These are phyloP conservation scores for Drosophila phalerata DNA, from an alignment of 2,888 invertebrate species.

Conservation along the genomic window DNA sequence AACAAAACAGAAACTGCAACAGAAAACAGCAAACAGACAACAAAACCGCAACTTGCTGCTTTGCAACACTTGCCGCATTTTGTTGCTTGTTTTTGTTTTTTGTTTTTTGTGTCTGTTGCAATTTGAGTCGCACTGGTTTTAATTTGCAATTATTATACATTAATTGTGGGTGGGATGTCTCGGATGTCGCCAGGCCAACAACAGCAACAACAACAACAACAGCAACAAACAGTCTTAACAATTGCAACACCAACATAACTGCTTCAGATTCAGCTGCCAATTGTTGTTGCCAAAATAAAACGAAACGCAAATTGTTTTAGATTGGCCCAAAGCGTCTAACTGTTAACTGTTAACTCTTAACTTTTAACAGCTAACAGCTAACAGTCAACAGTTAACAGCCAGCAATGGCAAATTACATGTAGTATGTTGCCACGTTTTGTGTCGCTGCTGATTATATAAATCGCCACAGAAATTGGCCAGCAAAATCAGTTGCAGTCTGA, in stretches of 20 bases:
- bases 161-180: conserved; percentile 77
- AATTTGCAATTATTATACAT: conserved; percentile 79
- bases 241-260: conserved; percentile 45
- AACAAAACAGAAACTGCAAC: conserved; percentile 12
- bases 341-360: background rate
- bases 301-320: conserved; percentile 77
- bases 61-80: conserved; percentile 69
- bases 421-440: conserved; percentile 76
- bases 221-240: conserved; percentile 37
- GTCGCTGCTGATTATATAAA: conserved; percentile 79
- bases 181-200: conserved; percentile 55
- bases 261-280: conserved; percentile 19
- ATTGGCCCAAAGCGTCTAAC: conserved; percentile 60
- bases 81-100: background rate
- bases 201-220: background rate
- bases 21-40: conserved; percentile 18
- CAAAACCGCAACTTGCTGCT: conserved; percentile 37
- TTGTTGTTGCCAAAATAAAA: conserved; percentile 44
- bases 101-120: conserved; percentile 58
- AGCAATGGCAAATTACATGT: conserved; percentile 63
- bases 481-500: conserved; percentile 44
- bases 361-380: background rate
- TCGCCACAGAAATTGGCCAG: conserved; percentile 60
- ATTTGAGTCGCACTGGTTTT: conserved; percentile 64
- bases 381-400: background rate